Base-by-base conservation (phyloP, 2,113 vertebrate genomes). In the Campylorhamphus procurvoides region DNA sequence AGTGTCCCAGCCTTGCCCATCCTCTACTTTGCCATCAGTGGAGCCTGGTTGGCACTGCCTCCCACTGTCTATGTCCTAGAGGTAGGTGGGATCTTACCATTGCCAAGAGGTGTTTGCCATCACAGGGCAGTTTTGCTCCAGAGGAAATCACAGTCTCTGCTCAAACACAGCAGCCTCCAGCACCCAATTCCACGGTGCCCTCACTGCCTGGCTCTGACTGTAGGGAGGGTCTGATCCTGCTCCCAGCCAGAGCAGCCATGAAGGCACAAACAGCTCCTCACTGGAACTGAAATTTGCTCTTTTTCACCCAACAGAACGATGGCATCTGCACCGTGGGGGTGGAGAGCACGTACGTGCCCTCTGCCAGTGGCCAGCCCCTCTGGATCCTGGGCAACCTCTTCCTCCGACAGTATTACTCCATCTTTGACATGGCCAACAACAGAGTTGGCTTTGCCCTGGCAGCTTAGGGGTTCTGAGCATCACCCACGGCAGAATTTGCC, bases 321-420 rank as follows among this genome's bases (percentile, higher is more conserved):
- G 81, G 84, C 1, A 8, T 76, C 37, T 98, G 98, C 87, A 55
- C 14, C 0, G 18, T 98, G 63, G 97, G 89, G 5, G 71, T 98
- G 0, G 84, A 98, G 93, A 19, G 67, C 82, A 98, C 97, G 1
- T 97, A 98, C 2, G 25, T 98, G 73, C 2, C 87, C 66, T 97
- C 97, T 7, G 40, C 53, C 49, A 86, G 71, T 0, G 95, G 91
- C 33, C 90, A 98, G 55, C 97, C 97, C 1, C 81, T 91, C 71
- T 96, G 94, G 95, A 96, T 73, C 66, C 85, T 92, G 1, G 83
- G 94, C 31, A 91, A 93, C 25, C 13, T 97, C 63, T 96, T 94
- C 93, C 95, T 97, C 40, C 46, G 68, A 59, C 95, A 97, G 73
- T 97, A 95, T 53, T 97, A 97, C n/a, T 97, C 97, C 40, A 90